Percentiles rank a stretch among this genome's conserved stretches.
Evolutionary conservation across 2,888 invertebrate genomes (phyloP).

Genomic region (Entomobrya multifasciata): DNA sequence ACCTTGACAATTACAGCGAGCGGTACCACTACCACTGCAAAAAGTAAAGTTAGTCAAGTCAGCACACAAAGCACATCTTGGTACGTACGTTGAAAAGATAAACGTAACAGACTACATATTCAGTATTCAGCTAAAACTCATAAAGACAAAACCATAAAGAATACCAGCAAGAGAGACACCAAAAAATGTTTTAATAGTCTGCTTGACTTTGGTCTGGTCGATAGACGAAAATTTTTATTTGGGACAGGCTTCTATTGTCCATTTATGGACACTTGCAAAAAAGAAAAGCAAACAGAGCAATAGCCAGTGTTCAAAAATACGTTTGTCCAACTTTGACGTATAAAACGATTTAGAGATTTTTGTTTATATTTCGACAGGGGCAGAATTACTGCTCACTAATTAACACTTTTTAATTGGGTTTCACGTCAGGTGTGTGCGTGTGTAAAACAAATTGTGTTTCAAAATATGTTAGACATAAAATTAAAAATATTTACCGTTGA

Average conservation of each 20-base stretch:
- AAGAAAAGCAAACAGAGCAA: neutral
- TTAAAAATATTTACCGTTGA: neutral
- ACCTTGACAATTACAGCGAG: constrained; percentile 2
- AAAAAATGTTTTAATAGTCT: constrained; percentile 10
- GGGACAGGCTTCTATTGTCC: constrained; percentile 18
- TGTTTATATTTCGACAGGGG: neutral
- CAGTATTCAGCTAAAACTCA: neutral
- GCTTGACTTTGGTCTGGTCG: neutral
- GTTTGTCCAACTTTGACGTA: constrained; percentile 19
- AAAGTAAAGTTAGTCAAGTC: neutral
- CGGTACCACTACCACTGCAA: neutral
- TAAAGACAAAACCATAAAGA: neutral
- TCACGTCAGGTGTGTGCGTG: neutral
- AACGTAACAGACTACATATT: too few species aligned
- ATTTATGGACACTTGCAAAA: constrained; percentile 45
- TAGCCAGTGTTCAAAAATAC: constrained; percentile 26
- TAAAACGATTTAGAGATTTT: neutral
- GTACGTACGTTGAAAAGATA: too few species aligned
- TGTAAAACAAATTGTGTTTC: neutral
- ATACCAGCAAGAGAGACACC: neutral
- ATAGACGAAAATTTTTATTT: neutral
- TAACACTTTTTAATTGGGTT: neutral
- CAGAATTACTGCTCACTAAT: neutral
- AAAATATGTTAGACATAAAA: too few species aligned
- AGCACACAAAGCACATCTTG: too few species aligned